Conservation (phyloP, 2,797 vertebrate species). For the Odontamblyopus rebecca region DNA sequence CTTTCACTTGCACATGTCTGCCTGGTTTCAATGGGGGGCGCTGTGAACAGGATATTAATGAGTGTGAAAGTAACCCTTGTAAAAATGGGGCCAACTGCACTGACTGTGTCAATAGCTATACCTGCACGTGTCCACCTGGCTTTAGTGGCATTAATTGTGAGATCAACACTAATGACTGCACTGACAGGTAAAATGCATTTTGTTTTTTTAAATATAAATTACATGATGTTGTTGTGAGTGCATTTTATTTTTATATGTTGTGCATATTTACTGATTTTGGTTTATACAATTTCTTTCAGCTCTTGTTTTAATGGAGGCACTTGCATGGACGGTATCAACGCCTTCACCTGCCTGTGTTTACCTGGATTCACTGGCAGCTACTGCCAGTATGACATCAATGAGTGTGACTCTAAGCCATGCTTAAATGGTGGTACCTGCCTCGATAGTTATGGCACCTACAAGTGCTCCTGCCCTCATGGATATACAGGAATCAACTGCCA, state of each 20-base stretch:
- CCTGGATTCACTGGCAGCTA: constrained; percentile 95
- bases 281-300: constrained; percentile 65
- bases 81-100: constrained; percentile 94
- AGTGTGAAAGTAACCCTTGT: constrained; percentile 94
- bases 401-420: constrained; percentile 95
- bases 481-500: constrained; percentile 95
- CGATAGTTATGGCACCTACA: constrained; percentile 94
- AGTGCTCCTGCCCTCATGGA: constrained; percentile 93
- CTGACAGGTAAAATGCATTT: constrained; percentile 83
- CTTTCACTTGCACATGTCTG: constrained; percentile 85
- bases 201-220: not conserved
- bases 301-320: constrained; percentile 97
- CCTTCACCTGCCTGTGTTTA: constrained; percentile 90
- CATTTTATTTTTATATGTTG: not conserved
- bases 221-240: not conserved
- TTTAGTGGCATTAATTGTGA: constrained; percentile 96
- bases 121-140: constrained; percentile 91
- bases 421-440: constrained; percentile 93
- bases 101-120: constrained; percentile 94
- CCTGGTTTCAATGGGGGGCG: constrained; percentile 87
- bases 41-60: constrained; percentile 93
- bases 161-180: constrained; percentile 95
- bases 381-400: constrained; percentile 94
- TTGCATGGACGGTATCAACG: constrained; percentile 93
- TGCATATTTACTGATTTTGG: not conserved